Percentiles rank a stretch among this genome's conserved stretches.
phyloP scores from a whole-genome alignment of 2,888 invertebrate species.

The Sylvicola fuscatus region DNA sequence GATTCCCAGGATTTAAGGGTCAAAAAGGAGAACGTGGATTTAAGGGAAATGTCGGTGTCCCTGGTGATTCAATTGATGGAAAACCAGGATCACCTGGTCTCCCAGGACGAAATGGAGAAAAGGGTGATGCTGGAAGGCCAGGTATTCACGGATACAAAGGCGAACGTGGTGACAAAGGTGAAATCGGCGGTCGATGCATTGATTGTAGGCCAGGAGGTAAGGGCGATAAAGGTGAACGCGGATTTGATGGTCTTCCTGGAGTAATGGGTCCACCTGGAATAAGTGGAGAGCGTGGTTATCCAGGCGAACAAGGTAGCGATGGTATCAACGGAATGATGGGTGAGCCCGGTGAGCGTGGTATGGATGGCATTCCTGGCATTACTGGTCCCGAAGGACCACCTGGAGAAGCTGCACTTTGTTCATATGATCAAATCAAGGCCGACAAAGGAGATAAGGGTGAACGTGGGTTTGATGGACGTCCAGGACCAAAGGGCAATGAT shows the following conservation, averaged over 20 bases:
- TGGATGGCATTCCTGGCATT: constrained; percentile 32
- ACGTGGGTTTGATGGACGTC: constrained; percentile 38
- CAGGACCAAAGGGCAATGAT: constrained; percentile 42
- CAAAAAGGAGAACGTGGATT: constrained; percentile 64
- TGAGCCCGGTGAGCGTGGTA: constrained; percentile 17
- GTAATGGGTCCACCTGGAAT: constrained; percentile 50
- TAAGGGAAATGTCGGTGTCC: constrained; percentile 47
- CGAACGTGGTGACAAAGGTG: constrained; percentile 50
- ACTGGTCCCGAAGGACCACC: constrained; percentile 42
- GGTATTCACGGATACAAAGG: constrained; percentile 42
- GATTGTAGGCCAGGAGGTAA: constrained; percentile 53
- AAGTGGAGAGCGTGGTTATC: constrained; percentile 43
- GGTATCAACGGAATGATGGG: constrained; percentile 41
- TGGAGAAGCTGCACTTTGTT: constrained; percentile 38
- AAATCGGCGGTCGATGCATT: constrained; percentile 58
- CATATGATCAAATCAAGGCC: constrained; percentile 29
- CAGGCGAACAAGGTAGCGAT: constrained; percentile 45
- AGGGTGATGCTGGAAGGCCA: constrained; percentile 41
- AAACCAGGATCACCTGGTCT: constrained; percentile 54
- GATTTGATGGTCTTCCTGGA: constrained; percentile 46
- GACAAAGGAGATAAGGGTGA: constrained; percentile 47
- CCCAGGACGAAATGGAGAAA: constrained; percentile 45
- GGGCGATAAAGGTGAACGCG: constrained; percentile 59
- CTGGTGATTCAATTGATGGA: constrained; percentile 62
- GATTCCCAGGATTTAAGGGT: constrained; percentile 41